A percentile compares a stretch with the other conserved stretches of the same genome.
Evolutionary conservation across 2,113 vertebrate species (phyloP).

Genomic region (Misgurnus anguillicaudatus): DNA sequence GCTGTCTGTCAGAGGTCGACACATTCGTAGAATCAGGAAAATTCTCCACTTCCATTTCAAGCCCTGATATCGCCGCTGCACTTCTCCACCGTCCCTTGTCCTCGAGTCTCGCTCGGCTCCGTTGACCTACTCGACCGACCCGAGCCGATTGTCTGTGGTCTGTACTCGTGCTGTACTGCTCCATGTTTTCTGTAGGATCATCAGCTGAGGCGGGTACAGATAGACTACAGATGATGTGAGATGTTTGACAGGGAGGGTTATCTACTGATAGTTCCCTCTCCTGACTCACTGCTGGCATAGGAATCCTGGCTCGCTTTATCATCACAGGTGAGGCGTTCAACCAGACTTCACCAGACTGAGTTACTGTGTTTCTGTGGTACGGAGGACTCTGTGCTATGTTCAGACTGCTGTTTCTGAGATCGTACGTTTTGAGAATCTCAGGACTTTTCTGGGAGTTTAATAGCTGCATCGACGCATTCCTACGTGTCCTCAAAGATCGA

Average conservation of each 20-base stretch:
- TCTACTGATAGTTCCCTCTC: conserved; percentile 49
- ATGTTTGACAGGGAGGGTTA: conserved; percentile 12
- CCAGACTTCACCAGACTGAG: conserved; percentile 18
- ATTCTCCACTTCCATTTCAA: background rate
- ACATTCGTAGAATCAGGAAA: background rate
- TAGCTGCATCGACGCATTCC: conserved; percentile 58
- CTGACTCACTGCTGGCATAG: conserved; percentile 61
- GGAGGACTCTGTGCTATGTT: conserved; percentile 51
- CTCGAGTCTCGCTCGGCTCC: conserved; percentile 78
- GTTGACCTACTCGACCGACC: conserved; percentile 80
- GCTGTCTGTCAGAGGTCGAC: background rate
- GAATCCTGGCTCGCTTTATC: conserved; percentile 66
- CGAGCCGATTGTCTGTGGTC: conserved; percentile 76
- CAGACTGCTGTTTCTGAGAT: conserved; percentile 79
- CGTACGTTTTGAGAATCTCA: conserved; percentile 85
- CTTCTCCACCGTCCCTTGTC: conserved; percentile 86
- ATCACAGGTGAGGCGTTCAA: conserved; percentile 59
- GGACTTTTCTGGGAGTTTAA: conserved; percentile 88
- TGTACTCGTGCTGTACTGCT: background rate
- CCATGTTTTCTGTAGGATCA: conserved; percentile 1
- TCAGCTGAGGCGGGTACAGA: conserved; percentile 27
- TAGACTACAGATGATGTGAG: conserved; percentile 34
- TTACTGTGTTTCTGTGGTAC: conserved; percentile 20
- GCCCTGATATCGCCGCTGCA: conserved; percentile 76
- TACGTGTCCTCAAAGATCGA: conserved; percentile 26